Evolutionary conservation across 2,888 invertebrate genomes (phyloP).

Genomic region (Parochlus steinenii): DNA sequence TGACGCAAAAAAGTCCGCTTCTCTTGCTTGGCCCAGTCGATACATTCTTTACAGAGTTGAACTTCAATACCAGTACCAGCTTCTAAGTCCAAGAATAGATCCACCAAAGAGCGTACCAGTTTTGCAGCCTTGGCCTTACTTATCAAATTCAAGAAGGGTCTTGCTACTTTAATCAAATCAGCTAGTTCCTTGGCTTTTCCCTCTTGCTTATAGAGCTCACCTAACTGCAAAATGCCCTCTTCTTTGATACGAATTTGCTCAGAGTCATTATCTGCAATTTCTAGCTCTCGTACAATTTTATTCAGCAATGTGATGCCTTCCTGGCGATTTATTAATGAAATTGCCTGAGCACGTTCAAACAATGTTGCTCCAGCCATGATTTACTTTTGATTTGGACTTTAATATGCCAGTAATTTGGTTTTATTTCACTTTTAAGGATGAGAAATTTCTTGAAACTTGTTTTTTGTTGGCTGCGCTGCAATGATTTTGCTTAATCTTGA

Average conservation of each 20-base stretch:
- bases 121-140: constrained; percentile 99
- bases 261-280: constrained; percentile 66
- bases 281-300: constrained; percentile 62
- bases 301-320: constrained; percentile 57
- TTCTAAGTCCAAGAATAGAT: constrained; percentile 93
- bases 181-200: constrained; percentile 85
- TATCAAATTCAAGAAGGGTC: constrained; percentile 86
- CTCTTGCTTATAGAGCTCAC: constrained; percentile 80
- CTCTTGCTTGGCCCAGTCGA: constrained; percentile 98
- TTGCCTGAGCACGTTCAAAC: constrained; percentile 69
- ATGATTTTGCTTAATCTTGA: too few relatives aligned
- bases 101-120: constrained; percentile 88
- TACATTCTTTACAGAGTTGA: constrained; percentile 89
- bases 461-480: too few relatives aligned
- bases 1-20: constrained; percentile 93
- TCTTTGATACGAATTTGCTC: constrained; percentile 84
- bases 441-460: too few relatives aligned
- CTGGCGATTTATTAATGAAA: constrained; percentile 55
- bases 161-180: constrained; percentile 82
- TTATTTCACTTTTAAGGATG: too few relatives aligned
- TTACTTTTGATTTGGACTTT: constrained; percentile 5
- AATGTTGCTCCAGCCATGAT: constrained; percentile 78
- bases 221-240: constrained; percentile 83
- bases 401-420: too few relatives aligned
- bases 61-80: constrained; percentile 91